Evolutionary conservation across 1,140 invertebrate genomes (phyloP).

Genomic region (Varroa destructor): DNA sequence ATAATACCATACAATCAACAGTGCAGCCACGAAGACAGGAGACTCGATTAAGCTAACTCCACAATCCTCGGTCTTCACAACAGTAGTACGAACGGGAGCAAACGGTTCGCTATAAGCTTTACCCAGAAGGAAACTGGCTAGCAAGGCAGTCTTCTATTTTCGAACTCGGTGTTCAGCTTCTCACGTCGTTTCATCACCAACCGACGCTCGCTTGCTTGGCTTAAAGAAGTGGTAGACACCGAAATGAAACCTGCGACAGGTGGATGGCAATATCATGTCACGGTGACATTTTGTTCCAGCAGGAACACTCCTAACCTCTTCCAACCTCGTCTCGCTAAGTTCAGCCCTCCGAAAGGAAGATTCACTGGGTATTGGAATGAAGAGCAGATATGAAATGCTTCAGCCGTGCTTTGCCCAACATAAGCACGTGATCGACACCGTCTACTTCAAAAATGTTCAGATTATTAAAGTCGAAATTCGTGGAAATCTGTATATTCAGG

Average conservation of each 20-base stretch:
- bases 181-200: neutral
- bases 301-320: neutral
- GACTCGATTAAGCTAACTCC: neutral
- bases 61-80: neutral
- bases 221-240: neutral
- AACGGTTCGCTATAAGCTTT: neutral
- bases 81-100: neutral
- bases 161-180: neutral
- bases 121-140: neutral
- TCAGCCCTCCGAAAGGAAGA: neutral
- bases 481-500: too few species aligned
- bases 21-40: too few species aligned
- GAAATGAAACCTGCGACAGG: slow-evolving; percentile 20
- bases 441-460: too few species aligned
- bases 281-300: neutral
- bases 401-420: too few species aligned
- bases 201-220: neutral
- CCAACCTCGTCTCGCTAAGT: neutral
- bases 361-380: neutral
- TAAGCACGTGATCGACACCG: too few species aligned
- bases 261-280: slow-evolving; percentile 7
- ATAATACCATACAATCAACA: too few species aligned
- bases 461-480: too few species aligned
- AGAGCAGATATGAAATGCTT: neutral
- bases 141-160: neutral